A percentile compares a stretch with the other conserved stretches of the same genome.
phyloP scores from a whole-genome alignment of 2,888 invertebrate genomes.

The Agrochola circellaris region DNA sequence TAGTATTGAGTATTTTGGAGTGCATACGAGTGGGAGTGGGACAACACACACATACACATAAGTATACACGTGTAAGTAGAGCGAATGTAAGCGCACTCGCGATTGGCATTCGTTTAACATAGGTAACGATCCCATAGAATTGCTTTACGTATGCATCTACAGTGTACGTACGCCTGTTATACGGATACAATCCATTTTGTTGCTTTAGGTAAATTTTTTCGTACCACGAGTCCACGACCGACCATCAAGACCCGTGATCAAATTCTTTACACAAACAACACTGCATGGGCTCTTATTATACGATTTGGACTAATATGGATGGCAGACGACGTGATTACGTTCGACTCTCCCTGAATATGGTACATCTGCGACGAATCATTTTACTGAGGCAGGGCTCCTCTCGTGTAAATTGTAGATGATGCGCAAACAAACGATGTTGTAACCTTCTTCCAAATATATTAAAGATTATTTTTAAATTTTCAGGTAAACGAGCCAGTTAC shows the following conservation, averaged over 20 bases:
- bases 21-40: background rate
- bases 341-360: background rate
- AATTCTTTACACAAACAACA: background rate
- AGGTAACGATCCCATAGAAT: constrained; percentile 1
- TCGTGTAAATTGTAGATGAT: background rate
- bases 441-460: background rate
- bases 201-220: background rate
- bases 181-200: background rate
- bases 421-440: background rate
- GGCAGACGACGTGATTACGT: background rate
- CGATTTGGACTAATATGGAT: background rate
- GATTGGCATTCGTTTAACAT: background rate
- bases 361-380: background rate
- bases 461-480: background rate
- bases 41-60: too few species aligned
- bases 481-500: constrained; percentile 93
- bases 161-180: background rate
- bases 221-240: background rate
- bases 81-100: background rate
- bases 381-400: background rate
- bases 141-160: background rate
- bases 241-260: too few species aligned
- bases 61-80: background rate
- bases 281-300: background rate
- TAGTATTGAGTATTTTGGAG: too few species aligned